phyloP scores from a whole-genome alignment of 2,113 vertebrate genomes.

The Copsychus sechellarum region DNA sequence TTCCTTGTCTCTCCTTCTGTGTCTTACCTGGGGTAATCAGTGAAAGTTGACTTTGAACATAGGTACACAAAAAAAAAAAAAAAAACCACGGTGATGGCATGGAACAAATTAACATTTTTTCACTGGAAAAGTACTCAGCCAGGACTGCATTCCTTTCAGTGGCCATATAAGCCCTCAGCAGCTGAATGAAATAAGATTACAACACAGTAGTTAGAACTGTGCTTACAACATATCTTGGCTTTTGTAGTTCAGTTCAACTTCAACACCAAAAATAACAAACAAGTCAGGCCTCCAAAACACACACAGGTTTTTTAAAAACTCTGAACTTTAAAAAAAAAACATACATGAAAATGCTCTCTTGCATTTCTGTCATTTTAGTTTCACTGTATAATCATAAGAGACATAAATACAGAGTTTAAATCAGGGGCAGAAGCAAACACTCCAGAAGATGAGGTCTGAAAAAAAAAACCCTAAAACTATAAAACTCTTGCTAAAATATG shows the following conservation, averaged over 20 bases:
- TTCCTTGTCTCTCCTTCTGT: not conserved
- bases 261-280: conserved; percentile 43
- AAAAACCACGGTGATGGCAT: not conserved
- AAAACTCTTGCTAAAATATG: not conserved
- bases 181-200: conserved; percentile 23
- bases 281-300: not conserved
- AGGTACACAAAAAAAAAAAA: not conserved
- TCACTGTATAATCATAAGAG: not conserved
- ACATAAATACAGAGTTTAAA: not conserved
- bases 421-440: not conserved
- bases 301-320: not conserved
- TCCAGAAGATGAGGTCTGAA: not conserved
- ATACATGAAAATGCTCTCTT: not conserved
- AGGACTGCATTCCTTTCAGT: not conserved
- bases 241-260: conserved; percentile 20
- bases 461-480: not conserved
- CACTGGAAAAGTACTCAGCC: not conserved
- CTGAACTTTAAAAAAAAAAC: not conserved
- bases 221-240: conserved; percentile 11
- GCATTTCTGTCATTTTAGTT: not conserved
- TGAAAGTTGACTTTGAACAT: not conserved
- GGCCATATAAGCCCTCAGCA: not conserved
- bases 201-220: conserved; percentile 2
- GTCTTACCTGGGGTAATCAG: not conserved
- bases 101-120: not conserved